Evolutionary conservation across 2,113 vertebrate species (phyloP).

Genomic region (Cinclus mexicanus): DNA sequence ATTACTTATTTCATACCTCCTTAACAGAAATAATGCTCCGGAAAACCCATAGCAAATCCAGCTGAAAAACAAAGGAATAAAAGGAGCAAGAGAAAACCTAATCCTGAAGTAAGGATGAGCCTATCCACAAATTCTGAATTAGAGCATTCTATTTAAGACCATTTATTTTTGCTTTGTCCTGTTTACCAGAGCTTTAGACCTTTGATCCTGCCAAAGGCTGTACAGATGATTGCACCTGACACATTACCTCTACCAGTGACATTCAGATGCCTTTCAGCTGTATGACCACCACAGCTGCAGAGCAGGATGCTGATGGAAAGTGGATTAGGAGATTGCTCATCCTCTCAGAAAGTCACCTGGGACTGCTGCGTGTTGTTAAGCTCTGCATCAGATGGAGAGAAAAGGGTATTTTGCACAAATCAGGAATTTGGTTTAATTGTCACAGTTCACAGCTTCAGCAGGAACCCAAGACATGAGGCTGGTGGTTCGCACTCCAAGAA

Average conservation of each 20-base stretch:
- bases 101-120: not conserved
- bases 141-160: not conserved
- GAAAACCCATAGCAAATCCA: not conserved
- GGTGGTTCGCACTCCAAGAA: not conserved
- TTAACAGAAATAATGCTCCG: not conserved
- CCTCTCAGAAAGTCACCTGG: not conserved
- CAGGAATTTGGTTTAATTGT: not conserved
- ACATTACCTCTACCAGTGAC: not conserved
- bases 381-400: not conserved
- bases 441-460: not conserved
- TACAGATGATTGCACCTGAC: not conserved
- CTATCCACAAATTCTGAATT: not conserved
- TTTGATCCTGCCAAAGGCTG: not conserved
- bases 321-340: conserved; percentile 1
- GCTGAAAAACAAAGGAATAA: not conserved
- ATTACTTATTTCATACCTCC: not conserved
- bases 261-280: not conserved
- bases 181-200: conserved; percentile 2
- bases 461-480: not conserved
- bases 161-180: conserved; percentile 1
- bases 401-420: not conserved
- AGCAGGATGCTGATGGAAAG: not conserved
- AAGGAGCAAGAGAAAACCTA: not conserved
- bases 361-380: not conserved
- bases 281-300: not conserved